Evolutionary conservation across 1,140 invertebrate species (phyloP), one percentile per base, ranked within the genome.

Genomic region (Lasioglossum albipes): DNA sequence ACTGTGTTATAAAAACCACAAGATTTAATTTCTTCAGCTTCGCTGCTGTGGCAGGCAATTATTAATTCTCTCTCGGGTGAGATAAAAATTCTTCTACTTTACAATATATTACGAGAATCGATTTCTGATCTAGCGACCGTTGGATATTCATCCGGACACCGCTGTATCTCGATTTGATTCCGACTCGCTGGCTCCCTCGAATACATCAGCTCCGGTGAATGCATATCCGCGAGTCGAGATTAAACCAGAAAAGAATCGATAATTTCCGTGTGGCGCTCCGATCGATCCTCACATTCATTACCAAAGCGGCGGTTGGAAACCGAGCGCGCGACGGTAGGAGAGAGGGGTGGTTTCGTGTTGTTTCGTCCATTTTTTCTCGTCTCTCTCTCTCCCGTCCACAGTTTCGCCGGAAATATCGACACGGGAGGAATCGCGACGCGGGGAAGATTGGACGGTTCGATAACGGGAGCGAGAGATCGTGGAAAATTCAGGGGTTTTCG

Each of bases 191-290:
- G 16, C 10, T 20, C 18, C 52, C 16, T 27, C 22, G 59, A 22
- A 62, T 27, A 27, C 61, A 18, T n/a, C 65, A 36, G 41, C 36
- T 20, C 41, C 10, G 57, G 13, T 54, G 52, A 54, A 54, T 54
- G 52, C 45, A n/a, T 31, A 16, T 18, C 27, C 27, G 62, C 62
- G 31, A 5, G 66, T 27, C 18, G 41, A 18, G 57, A 59, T 22
- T 27, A 27, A 64, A 64, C 27, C 13, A 36, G 27, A 10, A 42
- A 76, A 76, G 52, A 69, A 42, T 78, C 31, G 49, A 42, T 78
- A 78, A 78, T 78, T 71, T 78, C 75, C 68, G 57, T 71, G 7
- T 49, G n/a, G 36, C 57, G 41, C 1, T 64, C 49, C 41, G 41
- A 75, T 75, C 49, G 49, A 31, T 18, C 74, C 45, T 49, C 45